Evolutionary conservation across 2,888 invertebrate genomes (phyloP), one percentile per base, ranked within the genome.

Genomic region (Parnassius apollo): DNA sequence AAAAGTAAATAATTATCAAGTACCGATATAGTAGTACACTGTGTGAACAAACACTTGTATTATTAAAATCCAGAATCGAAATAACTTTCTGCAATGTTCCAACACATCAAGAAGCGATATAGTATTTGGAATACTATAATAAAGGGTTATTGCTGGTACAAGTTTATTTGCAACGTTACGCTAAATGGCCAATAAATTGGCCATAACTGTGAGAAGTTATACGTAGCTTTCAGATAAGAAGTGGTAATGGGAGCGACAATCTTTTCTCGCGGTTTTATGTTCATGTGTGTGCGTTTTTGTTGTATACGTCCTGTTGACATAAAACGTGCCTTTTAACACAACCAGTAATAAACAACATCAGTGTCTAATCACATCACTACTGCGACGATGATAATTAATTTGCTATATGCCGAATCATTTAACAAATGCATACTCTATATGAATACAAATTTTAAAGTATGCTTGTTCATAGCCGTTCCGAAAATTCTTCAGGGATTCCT

Each of bases 151-250:
- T 64, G 55, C 53, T 42, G 59, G 48, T 57, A 65, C 65, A 64
- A 67, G 61, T 65, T 60, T 60, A 65, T 67, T 62, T 57, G 53
- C 51, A 45, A 50, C 55, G 51, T 48, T 49, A 57, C 54, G 60
- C 62, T 65, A 65, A 65, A 59, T 64, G 60, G 57, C 65, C 67
- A 67, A 65, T 67, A 56, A 67, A 65, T 65, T 53, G 58, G 62
- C 57, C 49, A 62, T 62, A 64, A 64, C 61, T 45, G 57, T 44
- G 42, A 42, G 42, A 60, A 49, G 49, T 55, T 51, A 52, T 53
- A 64, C 48, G 60, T 57, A 64, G 49, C 53, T 49, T 60, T 60
- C 50, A 57, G 64, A 64, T 64, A 64, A 64, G 64, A 64, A 57
- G 53, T 60, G 49, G 60, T 64, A 60, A 64, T 60, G 60, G 57